Evolutionary conservation across 2,888 invertebrate genomes (phyloP).

Genomic region (Chloroclystis v-ata): DNA sequence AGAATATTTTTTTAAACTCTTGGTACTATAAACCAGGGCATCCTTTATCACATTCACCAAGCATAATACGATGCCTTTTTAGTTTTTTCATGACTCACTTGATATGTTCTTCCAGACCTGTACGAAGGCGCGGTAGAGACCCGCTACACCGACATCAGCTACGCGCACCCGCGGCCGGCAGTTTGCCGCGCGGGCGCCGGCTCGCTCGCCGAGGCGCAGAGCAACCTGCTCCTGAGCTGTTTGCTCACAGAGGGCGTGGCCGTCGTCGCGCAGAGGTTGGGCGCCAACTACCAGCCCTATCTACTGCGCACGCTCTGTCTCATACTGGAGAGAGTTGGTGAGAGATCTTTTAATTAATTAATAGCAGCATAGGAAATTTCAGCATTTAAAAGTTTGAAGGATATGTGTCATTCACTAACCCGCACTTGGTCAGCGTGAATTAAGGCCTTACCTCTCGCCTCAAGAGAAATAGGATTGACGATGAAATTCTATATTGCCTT

Average conservation of each 20-base stretch:
- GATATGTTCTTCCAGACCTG: slow-evolving; percentile 55
- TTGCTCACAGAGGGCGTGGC: slow-evolving; percentile 84
- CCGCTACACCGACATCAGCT: slow-evolving; percentile 63
- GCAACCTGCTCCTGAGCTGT: slow-evolving; percentile 82
- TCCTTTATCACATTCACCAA: no score
- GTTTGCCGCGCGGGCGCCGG: slow-evolving; percentile 33
- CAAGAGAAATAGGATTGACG: no score
- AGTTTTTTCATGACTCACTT: no score
- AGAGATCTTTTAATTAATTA: slow-evolving; percentile 25
- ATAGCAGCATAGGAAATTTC: no score
- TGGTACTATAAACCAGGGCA: no score
- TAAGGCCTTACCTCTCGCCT: no score
- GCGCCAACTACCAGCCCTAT: slow-evolving; percentile 75
- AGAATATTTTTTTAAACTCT: no score
- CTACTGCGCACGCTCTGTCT: slow-evolving; percentile 82
- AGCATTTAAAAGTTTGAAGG: no score
- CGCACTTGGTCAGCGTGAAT: no score
- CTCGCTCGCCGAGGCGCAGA: slow-evolving; percentile 69
- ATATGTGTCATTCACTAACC: no score
- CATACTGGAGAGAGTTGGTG: slow-evolving; percentile 84
- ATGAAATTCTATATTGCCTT: no score
- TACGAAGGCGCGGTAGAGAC: slow-evolving; percentile 64
- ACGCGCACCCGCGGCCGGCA: slow-evolving; percentile 32
- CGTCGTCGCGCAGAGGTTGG: slow-evolving; percentile 75
- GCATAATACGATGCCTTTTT: no score